phyloP scores from a whole-genome alignment of 2,113 vertebrate genomes.

The Xenus cinereus region DNA sequence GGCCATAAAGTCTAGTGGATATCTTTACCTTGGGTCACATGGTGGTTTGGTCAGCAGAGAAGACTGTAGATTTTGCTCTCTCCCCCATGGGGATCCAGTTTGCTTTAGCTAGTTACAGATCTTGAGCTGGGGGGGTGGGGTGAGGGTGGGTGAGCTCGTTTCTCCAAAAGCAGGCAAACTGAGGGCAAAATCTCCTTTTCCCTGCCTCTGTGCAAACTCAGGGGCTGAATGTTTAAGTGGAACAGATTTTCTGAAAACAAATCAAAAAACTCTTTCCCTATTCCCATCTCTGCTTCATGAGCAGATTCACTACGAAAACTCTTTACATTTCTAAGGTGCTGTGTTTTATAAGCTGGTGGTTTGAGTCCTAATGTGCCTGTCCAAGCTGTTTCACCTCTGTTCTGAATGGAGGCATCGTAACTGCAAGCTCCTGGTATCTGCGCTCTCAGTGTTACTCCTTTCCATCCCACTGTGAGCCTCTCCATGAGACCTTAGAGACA shows the following conservation, averaged over 20 bases:
- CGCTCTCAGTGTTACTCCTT: background rate
- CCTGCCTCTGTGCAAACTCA: background rate
- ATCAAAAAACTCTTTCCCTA: background rate
- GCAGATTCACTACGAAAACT: background rate
- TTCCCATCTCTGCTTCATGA: background rate
- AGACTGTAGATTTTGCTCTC: background rate
- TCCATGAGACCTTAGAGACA: background rate
- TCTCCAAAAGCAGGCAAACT: background rate
- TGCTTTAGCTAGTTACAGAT: background rate
- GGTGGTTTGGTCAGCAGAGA: background rate
- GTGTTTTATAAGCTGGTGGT: background rate
- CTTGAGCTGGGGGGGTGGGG: background rate
- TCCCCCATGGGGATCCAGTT: background rate
- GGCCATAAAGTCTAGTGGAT: background rate
- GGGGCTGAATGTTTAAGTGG: background rate
- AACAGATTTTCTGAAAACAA: background rate
- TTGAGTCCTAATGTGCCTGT: background rate
- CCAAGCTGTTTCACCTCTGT: background rate
- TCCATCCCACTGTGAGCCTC: background rate
- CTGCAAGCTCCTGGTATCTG: background rate
- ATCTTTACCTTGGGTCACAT: background rate
- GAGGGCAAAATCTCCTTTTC: background rate
- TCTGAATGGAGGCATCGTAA: background rate
- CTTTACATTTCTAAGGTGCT: background rate
- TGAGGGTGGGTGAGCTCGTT: rapidly evolving